phyloP scores from a whole-genome alignment of 2,888 invertebrate genomes.

The Apotomis turbidana region DNA sequence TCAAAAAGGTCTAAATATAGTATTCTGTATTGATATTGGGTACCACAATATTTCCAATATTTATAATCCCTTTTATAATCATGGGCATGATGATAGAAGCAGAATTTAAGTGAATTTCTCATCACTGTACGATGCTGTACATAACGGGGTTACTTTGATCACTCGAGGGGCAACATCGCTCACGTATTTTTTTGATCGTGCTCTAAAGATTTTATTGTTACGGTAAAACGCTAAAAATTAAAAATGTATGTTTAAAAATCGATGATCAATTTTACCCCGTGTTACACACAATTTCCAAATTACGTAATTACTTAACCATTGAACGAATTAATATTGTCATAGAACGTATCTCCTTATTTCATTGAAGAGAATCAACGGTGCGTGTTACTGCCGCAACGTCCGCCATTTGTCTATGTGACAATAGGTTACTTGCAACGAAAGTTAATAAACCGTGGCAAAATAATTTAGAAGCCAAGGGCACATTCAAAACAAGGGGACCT shows the following conservation, averaged over 20 bases:
- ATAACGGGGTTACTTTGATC: too few species aligned
- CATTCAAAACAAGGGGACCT: conserved; percentile 29
- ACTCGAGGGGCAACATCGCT: too few species aligned
- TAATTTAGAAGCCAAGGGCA: conserved; percentile 26
- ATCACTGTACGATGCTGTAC: too few species aligned
- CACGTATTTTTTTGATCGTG: too few species aligned
- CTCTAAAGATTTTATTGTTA: too few species aligned
- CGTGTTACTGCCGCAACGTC: conserved; percentile 58
- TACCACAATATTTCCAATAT: too few species aligned
- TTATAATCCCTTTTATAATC: too few species aligned
- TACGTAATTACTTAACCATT: conserved; percentile 17
- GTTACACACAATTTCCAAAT: neutral
- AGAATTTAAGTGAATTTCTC: too few species aligned
- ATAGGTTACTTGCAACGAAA: conserved; percentile 50
- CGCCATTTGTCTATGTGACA: conserved; percentile 66
- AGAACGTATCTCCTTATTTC: conserved; percentile 32
- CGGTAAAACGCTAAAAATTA: too few species aligned
- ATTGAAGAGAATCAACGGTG: conserved; percentile 41
- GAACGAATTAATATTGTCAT: conserved; percentile 10
- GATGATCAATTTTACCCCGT: too few species aligned
- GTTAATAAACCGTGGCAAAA: conserved; percentile 38
- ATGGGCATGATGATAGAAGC: too few species aligned
- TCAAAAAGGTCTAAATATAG: neutral
- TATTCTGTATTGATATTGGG: neutral
- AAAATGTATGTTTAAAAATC: too few species aligned